These are phyloP conservation scores for Porites cylindrica DNA, from an alignment of 92 coral and sea anemone genomes.

Conservation along the genomic window DNA sequence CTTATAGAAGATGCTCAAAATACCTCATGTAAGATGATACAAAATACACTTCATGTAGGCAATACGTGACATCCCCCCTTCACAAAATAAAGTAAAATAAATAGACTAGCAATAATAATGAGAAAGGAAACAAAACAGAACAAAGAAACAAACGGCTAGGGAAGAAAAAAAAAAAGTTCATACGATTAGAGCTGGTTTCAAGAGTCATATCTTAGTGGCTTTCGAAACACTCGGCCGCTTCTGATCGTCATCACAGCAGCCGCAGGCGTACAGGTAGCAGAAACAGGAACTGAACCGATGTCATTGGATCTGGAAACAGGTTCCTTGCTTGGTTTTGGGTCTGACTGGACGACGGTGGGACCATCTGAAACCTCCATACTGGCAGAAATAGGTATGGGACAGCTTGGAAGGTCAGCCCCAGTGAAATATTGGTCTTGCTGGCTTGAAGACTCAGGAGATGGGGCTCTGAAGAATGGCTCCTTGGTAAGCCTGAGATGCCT, in stretches of 20 bases:
- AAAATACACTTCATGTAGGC: not conserved
- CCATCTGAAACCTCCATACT: not conserved
- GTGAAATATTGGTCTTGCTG: not conserved
- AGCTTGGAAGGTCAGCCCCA: not conserved
- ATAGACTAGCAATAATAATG: too few species aligned
- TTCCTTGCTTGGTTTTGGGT: not conserved
- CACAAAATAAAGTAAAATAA: not conserved
- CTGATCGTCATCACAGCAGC: not conserved
- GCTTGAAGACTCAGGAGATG: not conserved
- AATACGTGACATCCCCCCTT: not conserved
- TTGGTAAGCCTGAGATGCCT: not conserved
- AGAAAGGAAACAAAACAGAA: not conserved
- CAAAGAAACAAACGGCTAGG: not conserved
- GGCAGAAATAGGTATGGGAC: not conserved
- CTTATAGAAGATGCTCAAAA: too few species aligned
- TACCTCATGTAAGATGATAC: too few species aligned
- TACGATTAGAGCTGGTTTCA: not conserved
- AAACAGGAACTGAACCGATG: not conserved
- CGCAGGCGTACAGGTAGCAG: not conserved
- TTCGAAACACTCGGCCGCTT: slow-evolving; percentile 3
- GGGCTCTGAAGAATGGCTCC: not conserved
- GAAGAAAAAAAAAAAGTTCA: not conserved
- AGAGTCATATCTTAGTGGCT: slow-evolving; percentile 4
- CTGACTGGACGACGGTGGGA: not conserved
- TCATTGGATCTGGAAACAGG: not conserved